Percentiles rank a stretch among this genome's conserved stretches.
Conservation (phyloP, 1,140 invertebrate genomes). For the Drosophila leontia region DNA sequence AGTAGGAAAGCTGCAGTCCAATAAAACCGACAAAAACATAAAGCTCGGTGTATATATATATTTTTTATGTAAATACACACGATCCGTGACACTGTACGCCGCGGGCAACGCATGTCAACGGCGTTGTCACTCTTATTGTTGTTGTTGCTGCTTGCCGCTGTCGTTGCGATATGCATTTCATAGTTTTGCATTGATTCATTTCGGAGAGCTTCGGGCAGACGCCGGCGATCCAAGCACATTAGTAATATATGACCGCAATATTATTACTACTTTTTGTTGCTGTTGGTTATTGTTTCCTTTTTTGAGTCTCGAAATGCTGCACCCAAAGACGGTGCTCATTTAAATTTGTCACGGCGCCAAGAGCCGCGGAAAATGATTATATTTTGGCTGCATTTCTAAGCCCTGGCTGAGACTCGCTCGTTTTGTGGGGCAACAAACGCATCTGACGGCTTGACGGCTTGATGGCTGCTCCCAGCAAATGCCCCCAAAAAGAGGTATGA, state of each 20-base stretch:
- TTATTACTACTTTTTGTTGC: slow-evolving; percentile 24
- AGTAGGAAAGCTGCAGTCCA: no score
- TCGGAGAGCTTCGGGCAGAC: slow-evolving; percentile 38
- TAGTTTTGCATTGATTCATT: slow-evolving; percentile 62
- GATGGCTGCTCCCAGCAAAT: slow-evolving; percentile 52
- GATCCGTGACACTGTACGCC: slow-evolving; percentile 18
- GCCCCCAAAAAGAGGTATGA: slow-evolving; percentile 41
- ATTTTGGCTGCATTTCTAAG: slow-evolving; percentile 59
- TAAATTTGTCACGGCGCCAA: slow-evolving; percentile 59
- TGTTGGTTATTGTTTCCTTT: slow-evolving; percentile 17
- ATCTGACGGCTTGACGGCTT: slow-evolving; percentile 40
- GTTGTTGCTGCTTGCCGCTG: slow-evolving; percentile 5
- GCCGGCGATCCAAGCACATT: slow-evolving; percentile 39
- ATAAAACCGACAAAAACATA: no score
- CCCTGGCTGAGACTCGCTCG: slow-evolving; percentile 8
- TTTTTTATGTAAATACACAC: neutral
- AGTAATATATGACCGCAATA: slow-evolving; percentile 42
- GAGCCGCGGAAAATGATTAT: slow-evolving; percentile 45
- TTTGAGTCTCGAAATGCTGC: slow-evolving; percentile 25
- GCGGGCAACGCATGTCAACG: slow-evolving; percentile 41
- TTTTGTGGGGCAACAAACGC: slow-evolving; percentile 48
- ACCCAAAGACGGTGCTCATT: slow-evolving; percentile 56
- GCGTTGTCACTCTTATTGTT: slow-evolving; percentile 36
- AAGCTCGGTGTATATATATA: neutral
- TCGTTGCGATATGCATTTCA: slow-evolving; percentile 56